Base-by-base conservation (phyloP, 92 coral and sea anemone genomes). In the Palythoa heliodiscus region DNA sequence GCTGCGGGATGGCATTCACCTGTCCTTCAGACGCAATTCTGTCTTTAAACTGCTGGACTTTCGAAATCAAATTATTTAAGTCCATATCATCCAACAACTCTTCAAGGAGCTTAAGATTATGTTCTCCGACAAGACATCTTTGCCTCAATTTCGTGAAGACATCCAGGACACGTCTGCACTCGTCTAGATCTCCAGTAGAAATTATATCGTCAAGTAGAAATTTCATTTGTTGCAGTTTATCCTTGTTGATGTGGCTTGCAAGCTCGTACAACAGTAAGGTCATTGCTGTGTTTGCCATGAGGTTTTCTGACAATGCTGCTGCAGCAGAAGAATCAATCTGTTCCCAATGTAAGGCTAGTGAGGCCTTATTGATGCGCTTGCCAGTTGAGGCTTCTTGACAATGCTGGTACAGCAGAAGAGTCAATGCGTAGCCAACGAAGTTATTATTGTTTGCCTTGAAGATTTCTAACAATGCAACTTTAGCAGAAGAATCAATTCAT, bases 101-200 rank as follows among this genome's bases (percentile, higher is more conserved):
- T 47, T 37, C 75, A 47, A 82, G 57, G 7, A 66, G 57, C 23
- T 66, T 75, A 37, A 82, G 53, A 16, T 82, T 67, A 39, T 82
- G 17, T 43, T 82, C 86, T 5, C 60, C 86, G 8, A 82, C 13
- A 7, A 82, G 74, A 43, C 75, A 64, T 60, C 13, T 64, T 73
- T 66, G 25, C n/a, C 24, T 48, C 73, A 82, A 64, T 16, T 16
- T 16, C 25, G 86, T 64, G 54, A 82, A 82, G 8, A 82, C 43
- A 35, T 82, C 86, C 3, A 60, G 48, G 10, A 75, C 11, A 11
- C 16, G 53, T 0, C 13, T 16, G 35, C 75, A 82, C 15, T 4
- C 23, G 38, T 29, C 35, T 29, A 29, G 35, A 29, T 29, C 35
- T 29, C 35, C 35, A 29, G 35, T 1, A 29, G 35, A 81, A 39